A percentile compares a stretch with the other conserved stretches of the same genome.
Evolutionary conservation across 2,113 vertebrate genomes (phyloP).

Genomic region (Tenrec ecaudatus): DNA sequence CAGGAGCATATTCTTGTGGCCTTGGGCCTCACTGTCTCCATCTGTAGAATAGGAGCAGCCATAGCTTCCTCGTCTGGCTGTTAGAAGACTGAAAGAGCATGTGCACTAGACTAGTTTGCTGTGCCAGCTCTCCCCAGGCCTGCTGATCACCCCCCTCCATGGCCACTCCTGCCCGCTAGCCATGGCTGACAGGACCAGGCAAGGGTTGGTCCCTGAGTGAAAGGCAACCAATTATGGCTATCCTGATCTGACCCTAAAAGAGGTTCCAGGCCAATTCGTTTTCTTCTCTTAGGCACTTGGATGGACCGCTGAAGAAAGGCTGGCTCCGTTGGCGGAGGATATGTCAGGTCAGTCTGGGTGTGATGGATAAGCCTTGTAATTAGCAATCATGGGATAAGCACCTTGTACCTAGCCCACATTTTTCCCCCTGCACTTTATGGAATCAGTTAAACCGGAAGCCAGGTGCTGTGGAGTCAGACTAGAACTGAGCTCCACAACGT

Average conservation of each 20-base stretch:
- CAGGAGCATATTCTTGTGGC: background rate
- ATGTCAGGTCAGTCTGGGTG: background rate
- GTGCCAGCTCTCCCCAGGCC: background rate
- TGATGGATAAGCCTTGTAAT: background rate
- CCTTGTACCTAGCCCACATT: no score
- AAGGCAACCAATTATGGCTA: background rate
- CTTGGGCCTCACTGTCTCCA: background rate
- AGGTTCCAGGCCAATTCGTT: background rate
- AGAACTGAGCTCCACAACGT: no score
- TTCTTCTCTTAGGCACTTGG: background rate
- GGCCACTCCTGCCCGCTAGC: background rate
- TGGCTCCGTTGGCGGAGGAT: background rate
- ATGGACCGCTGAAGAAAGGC: background rate
- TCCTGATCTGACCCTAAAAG: slow-evolving; percentile 8
- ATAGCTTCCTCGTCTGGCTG: background rate
- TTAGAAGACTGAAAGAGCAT: background rate
- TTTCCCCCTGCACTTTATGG: background rate
- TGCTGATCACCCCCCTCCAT: background rate
- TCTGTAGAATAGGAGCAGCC: background rate
- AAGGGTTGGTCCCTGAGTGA: background rate
- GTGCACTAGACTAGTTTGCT: background rate
- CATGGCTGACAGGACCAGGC: background rate
- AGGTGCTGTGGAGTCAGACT: background rate
- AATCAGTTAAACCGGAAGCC: background rate
- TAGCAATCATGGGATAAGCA: background rate